Conservation (phyloP, 1,140 invertebrate species). For the Ooceraea biroi region DNA sequence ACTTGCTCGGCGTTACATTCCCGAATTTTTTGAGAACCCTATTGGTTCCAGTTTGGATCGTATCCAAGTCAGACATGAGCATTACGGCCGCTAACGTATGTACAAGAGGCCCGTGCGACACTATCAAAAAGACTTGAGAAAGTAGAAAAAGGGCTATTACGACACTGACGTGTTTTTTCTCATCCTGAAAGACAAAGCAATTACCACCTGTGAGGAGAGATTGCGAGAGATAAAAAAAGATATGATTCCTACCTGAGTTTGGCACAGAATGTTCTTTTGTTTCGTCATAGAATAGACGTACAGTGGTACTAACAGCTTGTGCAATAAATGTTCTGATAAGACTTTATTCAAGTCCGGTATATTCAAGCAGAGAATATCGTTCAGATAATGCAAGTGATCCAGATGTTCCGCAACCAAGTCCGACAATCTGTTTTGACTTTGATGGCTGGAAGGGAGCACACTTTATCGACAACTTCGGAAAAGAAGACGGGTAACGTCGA, state of each 20-base stretch:
- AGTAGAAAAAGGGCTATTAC: conserved; percentile 96
- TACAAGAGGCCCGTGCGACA: conserved; percentile 95
- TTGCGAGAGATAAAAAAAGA: neutral
- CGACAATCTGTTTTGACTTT: conserved; percentile 95
- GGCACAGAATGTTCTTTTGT: conserved; percentile 78
- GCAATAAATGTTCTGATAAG: conserved; percentile 97
- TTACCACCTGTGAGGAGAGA: conserved; percentile 19
- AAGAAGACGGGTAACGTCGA: conserved; percentile 17
- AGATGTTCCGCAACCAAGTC: conserved; percentile 99
- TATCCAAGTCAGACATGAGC: conserved; percentile 91
- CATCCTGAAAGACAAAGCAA: conserved; percentile 78
- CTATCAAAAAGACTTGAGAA: conserved; percentile 98
- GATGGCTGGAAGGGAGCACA: conserved; percentile 89
- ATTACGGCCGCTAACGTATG: conserved; percentile 95
- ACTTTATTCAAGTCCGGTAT: conserved; percentile 98
- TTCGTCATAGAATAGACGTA: conserved; percentile 96
- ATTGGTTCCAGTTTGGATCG: conserved; percentile 90
- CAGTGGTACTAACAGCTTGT: conserved; percentile 96
- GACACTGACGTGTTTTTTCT: conserved; percentile 88
- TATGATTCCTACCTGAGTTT: conserved; percentile 81
- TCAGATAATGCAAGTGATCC: conserved; percentile 99
- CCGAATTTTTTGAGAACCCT: conserved; percentile 92
- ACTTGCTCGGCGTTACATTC: conserved; percentile 79
- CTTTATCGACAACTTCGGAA: conserved; percentile 1
- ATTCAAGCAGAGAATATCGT: conserved; percentile 97